phyloP scores from a whole-genome alignment of 2,797 vertebrate genomes.

The Graptemys geographica region DNA sequence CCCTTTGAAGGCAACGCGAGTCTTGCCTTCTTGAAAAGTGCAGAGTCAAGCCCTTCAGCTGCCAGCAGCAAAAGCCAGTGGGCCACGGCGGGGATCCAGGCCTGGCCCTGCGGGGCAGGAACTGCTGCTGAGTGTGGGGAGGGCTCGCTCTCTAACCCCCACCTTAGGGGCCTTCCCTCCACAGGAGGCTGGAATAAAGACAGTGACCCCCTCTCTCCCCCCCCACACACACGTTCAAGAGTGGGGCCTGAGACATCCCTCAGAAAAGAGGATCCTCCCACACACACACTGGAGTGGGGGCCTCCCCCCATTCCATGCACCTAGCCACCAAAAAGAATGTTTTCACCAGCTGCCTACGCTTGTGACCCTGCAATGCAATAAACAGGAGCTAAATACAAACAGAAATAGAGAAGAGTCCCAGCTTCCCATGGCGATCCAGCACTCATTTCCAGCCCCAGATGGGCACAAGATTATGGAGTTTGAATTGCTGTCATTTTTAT shows the following conservation, averaged over 20 bases:
- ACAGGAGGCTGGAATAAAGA: too few species aligned
- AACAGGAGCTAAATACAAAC: not conserved
- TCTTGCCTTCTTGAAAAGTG: not conserved
- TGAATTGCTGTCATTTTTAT: not conserved
- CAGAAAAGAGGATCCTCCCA: too few species aligned
- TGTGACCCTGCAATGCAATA: not conserved
- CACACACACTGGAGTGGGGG: too few species aligned
- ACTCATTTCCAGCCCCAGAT: conserved; percentile 1
- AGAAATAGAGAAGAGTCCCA: not conserved
- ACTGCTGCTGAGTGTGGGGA: too few species aligned
- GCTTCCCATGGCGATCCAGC: not conserved
- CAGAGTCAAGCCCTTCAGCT: not conserved
- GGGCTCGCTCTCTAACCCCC: not conserved
- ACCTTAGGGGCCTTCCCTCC: not conserved
- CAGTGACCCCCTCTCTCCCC: too few species aligned
- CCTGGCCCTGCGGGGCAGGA: not conserved
- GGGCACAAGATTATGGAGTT: conserved; percentile 2
- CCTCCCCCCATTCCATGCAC: too few species aligned
- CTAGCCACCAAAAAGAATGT: too few species aligned
- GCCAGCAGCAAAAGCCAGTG: not conserved
- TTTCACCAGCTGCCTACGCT: too few species aligned
- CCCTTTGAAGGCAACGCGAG: not conserved
- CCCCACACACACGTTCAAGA: too few species aligned
- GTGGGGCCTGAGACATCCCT: too few species aligned
- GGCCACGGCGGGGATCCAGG: not conserved